These are phyloP conservation scores for Chiloscyllium plagiosum DNA, from an alignment of 2,113 vertebrate species.

Conservation along the genomic window DNA sequence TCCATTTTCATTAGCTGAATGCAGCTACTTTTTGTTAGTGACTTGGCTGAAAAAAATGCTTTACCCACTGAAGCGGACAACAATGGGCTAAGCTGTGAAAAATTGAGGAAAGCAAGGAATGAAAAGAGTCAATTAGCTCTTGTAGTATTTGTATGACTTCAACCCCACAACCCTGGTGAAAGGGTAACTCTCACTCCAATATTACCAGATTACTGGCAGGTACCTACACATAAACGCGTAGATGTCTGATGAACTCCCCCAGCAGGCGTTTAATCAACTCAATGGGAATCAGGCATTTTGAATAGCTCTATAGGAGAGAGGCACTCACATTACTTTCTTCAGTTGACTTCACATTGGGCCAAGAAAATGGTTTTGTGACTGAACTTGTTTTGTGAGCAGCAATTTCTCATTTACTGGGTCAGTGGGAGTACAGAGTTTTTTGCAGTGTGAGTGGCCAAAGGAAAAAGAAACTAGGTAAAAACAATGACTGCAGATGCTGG, in stretches of 20 bases:
- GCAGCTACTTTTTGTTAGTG: neutral
- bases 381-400: neutral
- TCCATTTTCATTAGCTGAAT: neutral
- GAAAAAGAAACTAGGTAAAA: neutral
- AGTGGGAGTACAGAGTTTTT: neutral
- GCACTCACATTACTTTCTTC: neutral
- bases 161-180: neutral
- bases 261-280: neutral
- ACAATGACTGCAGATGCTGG: no score
- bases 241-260: neutral
- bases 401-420: neutral
- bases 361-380: neutral
- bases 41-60: neutral
- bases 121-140: slow-evolving; percentile 11
- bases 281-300: neutral
- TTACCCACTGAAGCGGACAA: neutral
- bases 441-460: neutral
- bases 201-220: neutral
- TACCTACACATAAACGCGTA: neutral
- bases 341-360: neutral
- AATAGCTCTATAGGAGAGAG: neutral
- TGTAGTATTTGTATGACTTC: neutral
- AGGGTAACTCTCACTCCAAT: neutral
- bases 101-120: neutral
- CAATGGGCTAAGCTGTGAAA: neutral